A percentile compares a stretch with the other conserved stretches of the same genome.
Evolutionary conservation across 2,888 invertebrate genomes (phyloP).

Genomic region (Cantharis rustica): DNA sequence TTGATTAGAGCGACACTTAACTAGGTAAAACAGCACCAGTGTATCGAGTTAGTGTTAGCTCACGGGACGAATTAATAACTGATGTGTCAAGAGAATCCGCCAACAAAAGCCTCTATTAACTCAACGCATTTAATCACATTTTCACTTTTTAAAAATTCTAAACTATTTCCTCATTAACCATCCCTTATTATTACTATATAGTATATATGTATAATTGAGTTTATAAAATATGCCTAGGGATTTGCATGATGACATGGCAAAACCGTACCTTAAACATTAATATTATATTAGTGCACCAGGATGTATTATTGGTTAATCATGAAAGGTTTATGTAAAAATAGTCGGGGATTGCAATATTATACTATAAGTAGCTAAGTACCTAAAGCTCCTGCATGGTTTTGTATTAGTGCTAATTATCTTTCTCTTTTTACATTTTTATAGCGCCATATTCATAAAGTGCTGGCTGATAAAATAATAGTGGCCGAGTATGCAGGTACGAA

Average conservation of each 20-base stretch:
- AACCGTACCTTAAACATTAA: background rate
- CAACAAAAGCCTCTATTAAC: constrained; percentile 6
- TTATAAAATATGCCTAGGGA: constrained; percentile 9
- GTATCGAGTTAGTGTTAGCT: constrained; percentile 39
- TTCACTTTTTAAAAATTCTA: background rate
- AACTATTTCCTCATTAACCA: background rate
- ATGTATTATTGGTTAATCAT: background rate
- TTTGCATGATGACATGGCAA: background rate
- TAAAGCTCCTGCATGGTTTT: background rate
- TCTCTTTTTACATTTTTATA: background rate
- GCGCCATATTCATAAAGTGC: background rate
- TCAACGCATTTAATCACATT: background rate
- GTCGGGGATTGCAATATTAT: background rate
- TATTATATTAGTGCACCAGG: background rate
- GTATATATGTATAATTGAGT: background rate
- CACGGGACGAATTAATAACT: constrained; percentile 42
- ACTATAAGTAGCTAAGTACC: background rate
- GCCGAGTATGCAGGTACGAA: background rate
- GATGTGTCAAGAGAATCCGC: constrained; percentile 38
- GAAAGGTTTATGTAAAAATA: background rate
- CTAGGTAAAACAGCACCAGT: constrained; percentile 39
- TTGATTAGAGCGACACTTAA: constrained; percentile 42
- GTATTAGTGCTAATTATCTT: background rate
- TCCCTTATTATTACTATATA: background rate
- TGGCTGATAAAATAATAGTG: background rate